Base-by-base conservation (phyloP, 2,888 invertebrate genomes). In the Cryptocephalus moraei region DNA sequence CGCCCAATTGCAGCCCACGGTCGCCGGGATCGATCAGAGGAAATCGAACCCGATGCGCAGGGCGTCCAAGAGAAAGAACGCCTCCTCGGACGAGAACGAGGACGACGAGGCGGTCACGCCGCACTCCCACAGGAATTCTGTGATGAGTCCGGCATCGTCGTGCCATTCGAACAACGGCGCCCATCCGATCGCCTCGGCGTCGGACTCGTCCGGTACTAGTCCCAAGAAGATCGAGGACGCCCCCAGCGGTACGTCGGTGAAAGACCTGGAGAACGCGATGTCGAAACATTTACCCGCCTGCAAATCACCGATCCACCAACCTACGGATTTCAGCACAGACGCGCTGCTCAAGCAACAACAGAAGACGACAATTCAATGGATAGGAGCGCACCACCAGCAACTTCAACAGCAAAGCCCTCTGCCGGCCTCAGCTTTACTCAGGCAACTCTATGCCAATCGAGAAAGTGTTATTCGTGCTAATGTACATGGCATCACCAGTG, bases 391-490 rank as follows among this genome's bases (percentile, higher is more conserved):
- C 59, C 84, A 78, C 58, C 79, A 80, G 59, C 83, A 80, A 61
- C 74, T 77, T 45, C 72, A 67, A 53, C 70, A 69, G 49, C 72
- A 59, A 72, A 78, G 58, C 64, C 75, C 79, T 0, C 79, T 92
- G 52, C 91, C 94, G 1, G 93, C 94, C 0, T 90, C 94, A 0
- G 91, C 92, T 0, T 75, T 95, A 13, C 73, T 95, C 8, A 76
- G 94, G 31, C 93, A 93, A 66, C 75, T 95, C 1, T 94, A 94
- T 67, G 91, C 91, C 11, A 94, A 91, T 64, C 78, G 95, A 40
- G 95, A 95, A 70, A 93, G 93, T 64, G 95, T 95, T 10, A 95
- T 95, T 57, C 78, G 95, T 33, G 92, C 93, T 32, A 92, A 91
- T 60, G 89, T 81, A 8, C 78, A 77, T 54, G 78, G 78, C 4